Percentiles rank a stretch among this genome's conserved stretches.
These are phyloP conservation scores for Gymnothorax javanicus DNA, from an alignment of 2,797 vertebrate genomes.

Conservation along the genomic window DNA sequence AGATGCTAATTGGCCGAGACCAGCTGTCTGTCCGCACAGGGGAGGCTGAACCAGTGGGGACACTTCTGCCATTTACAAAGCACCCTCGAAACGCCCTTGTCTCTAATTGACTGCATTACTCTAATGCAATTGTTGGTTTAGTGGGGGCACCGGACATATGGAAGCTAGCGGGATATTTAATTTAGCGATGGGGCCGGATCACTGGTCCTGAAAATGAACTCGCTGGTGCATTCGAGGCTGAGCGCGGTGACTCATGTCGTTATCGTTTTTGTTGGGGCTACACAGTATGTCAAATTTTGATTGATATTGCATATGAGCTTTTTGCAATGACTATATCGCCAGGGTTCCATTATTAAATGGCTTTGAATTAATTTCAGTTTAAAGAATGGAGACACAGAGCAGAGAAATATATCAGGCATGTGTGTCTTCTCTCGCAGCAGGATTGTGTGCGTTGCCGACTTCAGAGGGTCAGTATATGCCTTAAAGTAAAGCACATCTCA, in stretches of 20 bases:
- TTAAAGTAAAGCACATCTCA: no score
- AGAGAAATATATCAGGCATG: no score
- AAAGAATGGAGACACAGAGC: no score
- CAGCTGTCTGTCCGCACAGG: not conserved
- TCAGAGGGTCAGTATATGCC: no score
- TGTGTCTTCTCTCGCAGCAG: no score
- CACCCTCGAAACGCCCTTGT: not conserved
- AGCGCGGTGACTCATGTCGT: not conserved
- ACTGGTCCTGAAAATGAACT: not conserved
- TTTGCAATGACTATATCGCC: no score
- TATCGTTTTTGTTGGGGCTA: not conserved
- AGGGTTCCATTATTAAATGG: no score
- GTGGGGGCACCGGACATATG: not conserved
- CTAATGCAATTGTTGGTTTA: not conserved
- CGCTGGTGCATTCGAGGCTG: not conserved
- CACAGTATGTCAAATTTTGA: no score
- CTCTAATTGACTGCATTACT: not conserved
- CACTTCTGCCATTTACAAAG: not conserved
- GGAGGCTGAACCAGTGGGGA: no score
- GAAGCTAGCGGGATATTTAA: slow-evolving; percentile 16
- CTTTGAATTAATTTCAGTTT: no score
- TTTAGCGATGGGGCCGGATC: not conserved
- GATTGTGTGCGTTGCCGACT: no score
- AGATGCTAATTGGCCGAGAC: not conserved
- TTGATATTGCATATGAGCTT: no score